Conservation (phyloP, 2,888 invertebrate genomes). For the Colletes collaris region DNA sequence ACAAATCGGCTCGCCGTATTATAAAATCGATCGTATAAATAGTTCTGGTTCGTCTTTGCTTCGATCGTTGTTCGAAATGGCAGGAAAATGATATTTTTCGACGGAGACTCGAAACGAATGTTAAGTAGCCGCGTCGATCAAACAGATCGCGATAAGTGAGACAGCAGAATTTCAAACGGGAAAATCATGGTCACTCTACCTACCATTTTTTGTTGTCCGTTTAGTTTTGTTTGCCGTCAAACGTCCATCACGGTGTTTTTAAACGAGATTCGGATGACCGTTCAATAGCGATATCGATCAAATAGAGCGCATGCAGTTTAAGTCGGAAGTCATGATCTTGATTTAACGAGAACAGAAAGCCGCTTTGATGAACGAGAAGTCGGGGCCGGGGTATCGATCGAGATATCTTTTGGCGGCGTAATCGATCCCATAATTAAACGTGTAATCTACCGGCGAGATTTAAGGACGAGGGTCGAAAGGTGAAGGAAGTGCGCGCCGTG, state of each 20-base stretch:
- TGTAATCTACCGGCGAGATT: slow-evolving; percentile 51
- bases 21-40: too few species aligned
- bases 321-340: slow-evolving; percentile 40
- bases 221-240: slow-evolving; percentile 1
- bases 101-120: slow-evolving; percentile 17
- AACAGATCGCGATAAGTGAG: slow-evolving; percentile 33
- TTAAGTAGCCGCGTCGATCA: slow-evolving; percentile 7
- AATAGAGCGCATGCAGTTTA: slow-evolving; percentile 29
- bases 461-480: slow-evolving; percentile 47
- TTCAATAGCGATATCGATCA: slow-evolving; percentile 31
- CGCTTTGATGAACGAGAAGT: slow-evolving; percentile 42
- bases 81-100: slow-evolving; percentile 18
- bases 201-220: neutral
- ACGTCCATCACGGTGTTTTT: slow-evolving; percentile 21
- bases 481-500: slow-evolving; percentile 28
- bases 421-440: slow-evolving; percentile 62
- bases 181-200: slow-evolving; percentile 1
- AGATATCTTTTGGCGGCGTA: slow-evolving; percentile 48
- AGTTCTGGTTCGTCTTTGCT: neutral
- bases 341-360: slow-evolving; percentile 49
- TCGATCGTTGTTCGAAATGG: neutral
- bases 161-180: slow-evolving; percentile 13
- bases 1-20: too few species aligned
- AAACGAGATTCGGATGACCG: slow-evolving; percentile 30
- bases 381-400: slow-evolving; percentile 36